Base-by-base conservation (phyloP, 2,797 vertebrate genomes). In the Chelidonichthys spinosus region DNA sequence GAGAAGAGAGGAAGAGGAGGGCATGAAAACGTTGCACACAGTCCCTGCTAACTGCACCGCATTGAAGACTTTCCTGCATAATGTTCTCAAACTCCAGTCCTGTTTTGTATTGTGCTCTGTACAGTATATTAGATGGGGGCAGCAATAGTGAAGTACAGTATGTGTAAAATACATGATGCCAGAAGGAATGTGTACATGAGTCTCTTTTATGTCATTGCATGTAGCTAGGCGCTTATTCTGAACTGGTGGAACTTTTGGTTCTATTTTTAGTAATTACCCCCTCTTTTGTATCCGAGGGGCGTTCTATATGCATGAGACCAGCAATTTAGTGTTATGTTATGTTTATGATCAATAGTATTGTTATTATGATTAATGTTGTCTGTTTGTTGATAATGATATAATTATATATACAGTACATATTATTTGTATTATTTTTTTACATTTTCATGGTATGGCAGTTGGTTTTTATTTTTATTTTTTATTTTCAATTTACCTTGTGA, bases 391-490 rank as follows among this genome's bases (percentile, higher is more conserved):
- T 95, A 95, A 94, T 94, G 90, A 92, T 93, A 95, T 95, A 94
- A 95, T 95, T 95, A 93, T 95, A 95, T 93, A 95, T 93, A 94
- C 94, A 94, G 89, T 94, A 94, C 94, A 95, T 94, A 94, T 96
- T 95, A 95, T 95, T 95, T 95, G 91, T 95, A 95, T 95, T 95
- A 95, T 95, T 95, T 95, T 96, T 95, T 95, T 96, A 95, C 94
- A 94, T 95, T 95, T 96, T 95, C 94, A 95, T 95, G 94, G 93
- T 95, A 95, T 90, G 90, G 87, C 94, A 89, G 94, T 94, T 81
- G 78, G 89, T 95, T 95, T 94, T 94, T 87, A 82, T 85, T 92
- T 92, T 91, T 89, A 85, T 81, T 88, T 90, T 90, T 93, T 86
- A 92, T 93, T 92, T 94, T 92, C 72, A 83, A 92, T 95, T 94